Evolutionary conservation across 2,888 invertebrate species (phyloP).

Genomic region (Machimus atricapillus): DNA sequence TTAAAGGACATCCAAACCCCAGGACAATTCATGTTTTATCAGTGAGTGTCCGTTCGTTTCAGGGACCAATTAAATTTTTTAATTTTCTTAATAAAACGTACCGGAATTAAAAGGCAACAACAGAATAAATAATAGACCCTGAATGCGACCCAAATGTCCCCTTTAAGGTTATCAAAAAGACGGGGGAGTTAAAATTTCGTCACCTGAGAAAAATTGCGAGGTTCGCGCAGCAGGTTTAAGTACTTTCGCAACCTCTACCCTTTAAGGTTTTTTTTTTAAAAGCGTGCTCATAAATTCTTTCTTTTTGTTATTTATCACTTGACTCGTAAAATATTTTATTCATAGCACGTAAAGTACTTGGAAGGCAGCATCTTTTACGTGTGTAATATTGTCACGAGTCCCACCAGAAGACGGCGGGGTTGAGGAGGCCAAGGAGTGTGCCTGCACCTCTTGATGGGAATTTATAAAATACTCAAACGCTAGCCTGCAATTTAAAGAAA

Average conservation of each 20-base stretch:
- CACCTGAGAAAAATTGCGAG: slow-evolving; percentile 9
- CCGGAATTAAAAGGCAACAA: neutral
- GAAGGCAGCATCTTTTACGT: slow-evolving; percentile 33
- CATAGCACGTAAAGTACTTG: slow-evolving; percentile 39
- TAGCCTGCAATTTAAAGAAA: slow-evolving; percentile 12
- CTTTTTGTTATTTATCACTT: slow-evolving; percentile 37
- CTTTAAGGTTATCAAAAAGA: neutral
- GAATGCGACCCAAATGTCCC: neutral
- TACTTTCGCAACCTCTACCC: slow-evolving; percentile 26
- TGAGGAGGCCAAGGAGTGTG: neutral
- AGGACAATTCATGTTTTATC: neutral
- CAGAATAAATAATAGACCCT: neutral
- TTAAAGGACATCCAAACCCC: neutral
- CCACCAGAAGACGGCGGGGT: neutral
- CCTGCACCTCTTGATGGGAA: slow-evolving; percentile 34
- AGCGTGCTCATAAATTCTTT: slow-evolving; percentile 27
- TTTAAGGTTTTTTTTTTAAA: slow-evolving; percentile 13
- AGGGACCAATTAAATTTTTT: neutral
- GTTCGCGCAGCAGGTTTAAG: neutral
- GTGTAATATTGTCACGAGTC: slow-evolving; percentile 31
- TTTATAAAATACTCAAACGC: slow-evolving; percentile 23
- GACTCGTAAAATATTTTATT: slow-evolving; percentile 40
- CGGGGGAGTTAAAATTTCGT: neutral
- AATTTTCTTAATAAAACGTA: neutral
- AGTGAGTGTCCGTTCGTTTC: neutral